Percentiles rank a stretch among this genome's conserved stretches.
Conservation (phyloP, 2,888 invertebrate genomes). For the Synergus laeviventris region DNA sequence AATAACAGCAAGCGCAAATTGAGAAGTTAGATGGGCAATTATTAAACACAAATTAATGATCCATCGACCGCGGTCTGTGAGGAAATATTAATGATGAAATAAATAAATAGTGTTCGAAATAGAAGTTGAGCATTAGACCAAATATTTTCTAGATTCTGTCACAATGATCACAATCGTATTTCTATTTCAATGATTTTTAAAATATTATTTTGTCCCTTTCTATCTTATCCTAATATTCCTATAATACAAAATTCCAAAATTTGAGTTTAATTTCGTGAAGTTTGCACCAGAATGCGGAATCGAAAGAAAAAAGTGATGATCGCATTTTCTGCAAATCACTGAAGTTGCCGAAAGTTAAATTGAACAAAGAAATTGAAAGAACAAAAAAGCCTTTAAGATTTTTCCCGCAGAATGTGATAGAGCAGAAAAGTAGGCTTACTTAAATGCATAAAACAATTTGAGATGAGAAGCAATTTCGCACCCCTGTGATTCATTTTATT, state of each 20-base stretch:
- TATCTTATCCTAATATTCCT: too few relatives aligned
- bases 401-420: neutral
- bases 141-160: too few relatives aligned
- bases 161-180: too few relatives aligned
- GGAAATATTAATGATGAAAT: too few relatives aligned
- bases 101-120: too few relatives aligned
- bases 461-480: neutral
- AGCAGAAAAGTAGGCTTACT: neutral
- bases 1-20: neutral
- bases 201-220: too few relatives aligned
- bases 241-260: too few relatives aligned
- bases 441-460: neutral
- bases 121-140: too few relatives aligned
- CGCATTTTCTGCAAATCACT: neutral
- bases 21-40: neutral
- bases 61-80: too few relatives aligned
- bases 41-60: neutral
- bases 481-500: neutral
- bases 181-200: too few relatives aligned
- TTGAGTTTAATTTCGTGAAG: neutral
- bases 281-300: neutral
- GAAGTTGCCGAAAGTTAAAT: too few relatives aligned
- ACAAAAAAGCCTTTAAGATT: neutral
- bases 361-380: too few relatives aligned
- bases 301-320: neutral